Percentiles rank a stretch among this genome's conserved stretches.
Conservation (phyloP, 1,140 invertebrate genomes). For the Oscheius sp. region DNA sequence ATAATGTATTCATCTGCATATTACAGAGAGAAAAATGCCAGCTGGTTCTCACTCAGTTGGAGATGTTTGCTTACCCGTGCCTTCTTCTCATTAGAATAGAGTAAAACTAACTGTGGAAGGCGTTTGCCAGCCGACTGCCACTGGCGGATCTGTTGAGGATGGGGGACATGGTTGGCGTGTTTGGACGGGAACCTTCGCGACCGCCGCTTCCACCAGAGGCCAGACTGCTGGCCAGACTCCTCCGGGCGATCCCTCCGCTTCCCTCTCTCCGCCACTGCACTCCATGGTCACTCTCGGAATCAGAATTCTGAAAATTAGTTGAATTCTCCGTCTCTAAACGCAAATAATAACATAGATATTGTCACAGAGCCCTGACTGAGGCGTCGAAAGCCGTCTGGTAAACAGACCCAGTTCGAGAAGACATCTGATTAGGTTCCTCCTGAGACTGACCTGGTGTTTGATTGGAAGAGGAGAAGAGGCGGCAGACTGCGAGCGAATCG, state of each 20-base stretch:
- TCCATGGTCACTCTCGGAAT: conserved; percentile 40
- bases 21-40: too few relatives aligned
- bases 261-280: conserved; percentile 9
- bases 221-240: background rate
- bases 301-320: conserved; percentile 35
- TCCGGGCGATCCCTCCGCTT: background rate
- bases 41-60: too few relatives aligned
- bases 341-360: too few relatives aligned
- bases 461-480: conserved; percentile 45
- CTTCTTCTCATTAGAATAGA: too few relatives aligned
- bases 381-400: too few relatives aligned
- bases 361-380: too few relatives aligned
- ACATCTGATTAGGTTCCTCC: too few relatives aligned
- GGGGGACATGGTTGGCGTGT: conserved; percentile 19
- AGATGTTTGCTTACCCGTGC: too few relatives aligned
- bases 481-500: conserved; percentile 53
- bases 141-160: conserved; percentile 22
- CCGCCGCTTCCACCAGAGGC: background rate
- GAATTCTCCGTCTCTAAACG: background rate
- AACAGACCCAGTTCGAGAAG: too few relatives aligned
- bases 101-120: conserved; percentile 13
- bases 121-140: conserved; percentile 4
- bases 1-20: too few relatives aligned
- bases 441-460: conserved; percentile 33
- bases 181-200: conserved; percentile 4